Evolutionary conservation across 1,140 invertebrate genomes (phyloP), one percentile per base, ranked within the genome.

Genomic region (Drosophila sp.): DNA sequence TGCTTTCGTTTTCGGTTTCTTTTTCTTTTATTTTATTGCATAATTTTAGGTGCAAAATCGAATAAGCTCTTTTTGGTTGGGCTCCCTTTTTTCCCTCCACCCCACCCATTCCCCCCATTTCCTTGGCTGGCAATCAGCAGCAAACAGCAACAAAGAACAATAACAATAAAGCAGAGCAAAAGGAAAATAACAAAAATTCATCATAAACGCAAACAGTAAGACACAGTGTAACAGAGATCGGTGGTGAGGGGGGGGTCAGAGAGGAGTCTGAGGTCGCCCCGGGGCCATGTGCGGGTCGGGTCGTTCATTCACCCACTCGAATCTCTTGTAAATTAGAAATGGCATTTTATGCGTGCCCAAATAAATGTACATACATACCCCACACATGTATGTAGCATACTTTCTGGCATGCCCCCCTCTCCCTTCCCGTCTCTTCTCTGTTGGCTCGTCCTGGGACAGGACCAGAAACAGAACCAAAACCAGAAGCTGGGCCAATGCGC

Each of bases 321-420:
- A 55, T 66, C 77, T 83, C 83, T 50, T 50, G 83, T 87, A 87
- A 87, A 87, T 87, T 83, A 72, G 73, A 87, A 89, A 83, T 71
- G 83, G 76, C 77, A 80, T 87, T 82, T 87, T 80, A 80, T 87
- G 83, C 70, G 83, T 82, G 83, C 66, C 70, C 76, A 82, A 87
- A 87, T 77, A 87, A 87, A 87, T 79, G 66, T 79, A 35, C 57
- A 32, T 44, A 25, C 70, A 60, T 65, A 60, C 57, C 10, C 2
- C 35, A 38, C 41, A 25, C 41, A 23, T 60, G 60, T 72, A 60
- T 40, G 70, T 66, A 63, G 70, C 70, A 67, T 64, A 76, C 76
- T 81, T 82, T 72, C 44, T 41, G 68, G 72, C 70, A 30, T 10
- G 32, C 0, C 17, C 17, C 17, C 17, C 29, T 65, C 32, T 33